Conservation (phyloP, 1,140 invertebrate species). For the Helicoverpa armigera region DNA sequence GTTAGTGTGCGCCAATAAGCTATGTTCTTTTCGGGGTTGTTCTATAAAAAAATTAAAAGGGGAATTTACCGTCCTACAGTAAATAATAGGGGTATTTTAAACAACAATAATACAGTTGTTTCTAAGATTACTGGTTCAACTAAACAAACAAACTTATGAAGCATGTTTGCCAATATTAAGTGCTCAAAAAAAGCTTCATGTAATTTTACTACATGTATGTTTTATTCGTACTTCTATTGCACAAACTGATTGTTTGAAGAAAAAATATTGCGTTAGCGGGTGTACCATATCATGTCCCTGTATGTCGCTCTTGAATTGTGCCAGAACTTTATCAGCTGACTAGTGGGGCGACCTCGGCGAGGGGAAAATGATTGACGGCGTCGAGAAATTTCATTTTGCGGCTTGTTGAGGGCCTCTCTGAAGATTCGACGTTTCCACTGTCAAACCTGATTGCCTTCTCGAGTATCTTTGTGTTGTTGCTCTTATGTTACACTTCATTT, state of each 20-base stretch:
- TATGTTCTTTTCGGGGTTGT: too few relatives aligned
- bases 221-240: too few relatives aligned
- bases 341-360: slow-evolving; percentile 61
- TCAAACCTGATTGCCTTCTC: slow-evolving; percentile 71
- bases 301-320: slow-evolving; percentile 31
- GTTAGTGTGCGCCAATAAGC: not conserved
- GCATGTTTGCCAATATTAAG: not conserved
- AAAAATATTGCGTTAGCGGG: too few relatives aligned
- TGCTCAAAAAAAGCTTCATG: too few relatives aligned
- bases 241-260: not conserved
- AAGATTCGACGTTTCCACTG: slow-evolving; percentile 69
- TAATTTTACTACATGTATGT: not conserved
- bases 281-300: too few relatives aligned
- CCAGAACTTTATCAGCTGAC: slow-evolving; percentile 48
- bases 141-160: not conserved
- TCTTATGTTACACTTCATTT: slow-evolving; percentile 74
- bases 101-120: not conserved
- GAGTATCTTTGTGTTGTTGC: slow-evolving; percentile 72
- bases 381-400: slow-evolving; percentile 85
- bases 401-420: slow-evolving; percentile 82
- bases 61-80: too few relatives aligned
- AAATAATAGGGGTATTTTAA: too few relatives aligned
- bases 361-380: slow-evolving; percentile 85
- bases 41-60: too few relatives aligned
- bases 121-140: too few relatives aligned